A percentile compares a stretch with the other conserved stretches of the same genome.
Conservation (phyloP, 1,140 invertebrate genomes). For the Armadillidium nasatum region DNA sequence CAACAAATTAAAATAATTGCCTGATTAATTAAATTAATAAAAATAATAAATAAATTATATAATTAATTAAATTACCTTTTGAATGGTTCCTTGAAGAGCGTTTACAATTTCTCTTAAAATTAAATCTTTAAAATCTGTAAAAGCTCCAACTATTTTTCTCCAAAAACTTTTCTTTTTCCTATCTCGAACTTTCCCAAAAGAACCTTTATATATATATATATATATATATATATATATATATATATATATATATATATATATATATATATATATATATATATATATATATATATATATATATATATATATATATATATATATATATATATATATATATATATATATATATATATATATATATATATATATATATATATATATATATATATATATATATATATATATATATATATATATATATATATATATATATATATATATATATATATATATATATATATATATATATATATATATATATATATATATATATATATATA, state of each 20-base stretch:
- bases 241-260: constrained; percentile 21
- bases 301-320: constrained; percentile 22
- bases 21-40: not conserved
- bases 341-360: constrained; percentile 15
- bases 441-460: constrained; percentile 19
- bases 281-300: no score
- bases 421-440: not conserved
- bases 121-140: not conserved
- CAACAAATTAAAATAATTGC: not conserved
- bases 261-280: no score
- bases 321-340: constrained; percentile 5
- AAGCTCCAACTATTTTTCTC: not conserved
- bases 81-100: not conserved
- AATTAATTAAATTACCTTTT: no score
- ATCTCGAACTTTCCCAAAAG: not conserved
- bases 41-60: no score
- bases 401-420: constrained; percentile 4
- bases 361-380: no score
- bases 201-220: not conserved
- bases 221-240: constrained; percentile 17
- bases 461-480: constrained; percentile 20
- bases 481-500: constrained; percentile 20
- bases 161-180: not conserved
- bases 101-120: not conserved
- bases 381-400: constrained; percentile 14